Evolutionary conservation across 30 jellyfish, hydroid and myxozoan genomes (phyloP).

Genomic region (Clytia hemisphaerica): DNA sequence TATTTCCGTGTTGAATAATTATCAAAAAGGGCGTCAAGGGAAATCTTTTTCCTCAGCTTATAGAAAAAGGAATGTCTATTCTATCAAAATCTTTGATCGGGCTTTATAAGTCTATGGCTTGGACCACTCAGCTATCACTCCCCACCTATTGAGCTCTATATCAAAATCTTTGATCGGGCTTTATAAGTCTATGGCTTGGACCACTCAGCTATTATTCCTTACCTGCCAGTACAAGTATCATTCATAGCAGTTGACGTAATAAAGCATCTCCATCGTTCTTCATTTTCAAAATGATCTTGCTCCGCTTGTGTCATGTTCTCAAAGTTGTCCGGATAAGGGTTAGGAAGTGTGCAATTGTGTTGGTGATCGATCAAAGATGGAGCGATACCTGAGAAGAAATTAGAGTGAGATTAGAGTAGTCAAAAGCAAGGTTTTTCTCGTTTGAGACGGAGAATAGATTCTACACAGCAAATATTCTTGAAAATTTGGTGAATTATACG

Average conservation of each 20-base stretch:
- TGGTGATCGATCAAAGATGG: slow-evolving; percentile 32
- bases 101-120: background rate
- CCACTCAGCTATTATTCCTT: background rate
- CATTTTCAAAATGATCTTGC: background rate
- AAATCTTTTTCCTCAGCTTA: too few relatives aligned
- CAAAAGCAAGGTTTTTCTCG: background rate
- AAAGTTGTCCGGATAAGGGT: slow-evolving; percentile 44
- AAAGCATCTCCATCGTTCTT: slow-evolving; percentile 31
- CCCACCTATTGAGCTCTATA: too few relatives aligned
- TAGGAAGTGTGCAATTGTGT: slow-evolving; percentile 31
- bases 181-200: background rate
- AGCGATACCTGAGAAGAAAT: slow-evolving; percentile 14
- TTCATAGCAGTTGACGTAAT: background rate
- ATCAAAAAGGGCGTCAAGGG: too few relatives aligned
- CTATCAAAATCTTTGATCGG: too few relatives aligned
- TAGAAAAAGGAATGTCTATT: too few relatives aligned
- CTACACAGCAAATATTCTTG: too few relatives aligned
- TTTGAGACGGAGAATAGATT: too few relatives aligned
- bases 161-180: too few relatives aligned
- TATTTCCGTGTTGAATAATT: too few relatives aligned
- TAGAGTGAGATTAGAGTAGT: background rate
- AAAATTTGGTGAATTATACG: too few relatives aligned
- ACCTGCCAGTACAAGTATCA: slow-evolving; percentile 21
- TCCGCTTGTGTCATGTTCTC: slow-evolving; percentile 42
- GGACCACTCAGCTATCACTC: background rate